A percentile compares a stretch with the other conserved stretches of the same genome.
These are phyloP conservation scores for Gopherus evgoodei DNA, from an alignment of 2,113 vertebrate species.

Conservation along the genomic window DNA sequence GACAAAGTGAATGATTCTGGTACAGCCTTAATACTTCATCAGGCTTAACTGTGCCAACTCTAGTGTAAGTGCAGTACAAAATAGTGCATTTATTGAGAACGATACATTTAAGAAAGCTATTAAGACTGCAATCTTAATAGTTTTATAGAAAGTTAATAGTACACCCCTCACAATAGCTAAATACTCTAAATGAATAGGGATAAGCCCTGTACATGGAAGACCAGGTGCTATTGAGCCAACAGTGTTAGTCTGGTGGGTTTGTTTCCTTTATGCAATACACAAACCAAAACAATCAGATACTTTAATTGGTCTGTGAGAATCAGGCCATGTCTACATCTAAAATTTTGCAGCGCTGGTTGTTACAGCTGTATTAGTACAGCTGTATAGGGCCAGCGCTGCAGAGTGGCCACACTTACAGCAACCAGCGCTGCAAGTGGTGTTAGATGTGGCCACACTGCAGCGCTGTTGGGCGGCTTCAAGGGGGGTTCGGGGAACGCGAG, in stretches of 20 bases:
- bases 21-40: constrained; percentile 36
- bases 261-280: neutral
- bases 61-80: constrained; percentile 27
- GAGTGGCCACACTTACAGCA: no score
- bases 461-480: no score
- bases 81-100: neutral
- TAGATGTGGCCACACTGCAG: no score
- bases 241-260: neutral
- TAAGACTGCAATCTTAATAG: neutral
- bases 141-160: neutral
- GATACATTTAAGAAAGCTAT: neutral
- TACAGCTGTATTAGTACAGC: no score
- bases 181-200: neutral
- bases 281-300: neutral
- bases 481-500: no score
- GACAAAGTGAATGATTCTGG: neutral
- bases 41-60: constrained; percentile 38
- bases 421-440: no score
- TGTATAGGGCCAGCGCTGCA: no score
- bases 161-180: neutral
- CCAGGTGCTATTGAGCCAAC: neutral
- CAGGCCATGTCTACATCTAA: no score
- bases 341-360: no score
- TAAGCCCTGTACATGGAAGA: neutral
- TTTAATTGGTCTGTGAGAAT: neutral